Percentiles rank a stretch among this genome's conserved stretches.
phyloP scores from a whole-genome alignment of 1,140 invertebrate species.

The Achroia grisella region DNA sequence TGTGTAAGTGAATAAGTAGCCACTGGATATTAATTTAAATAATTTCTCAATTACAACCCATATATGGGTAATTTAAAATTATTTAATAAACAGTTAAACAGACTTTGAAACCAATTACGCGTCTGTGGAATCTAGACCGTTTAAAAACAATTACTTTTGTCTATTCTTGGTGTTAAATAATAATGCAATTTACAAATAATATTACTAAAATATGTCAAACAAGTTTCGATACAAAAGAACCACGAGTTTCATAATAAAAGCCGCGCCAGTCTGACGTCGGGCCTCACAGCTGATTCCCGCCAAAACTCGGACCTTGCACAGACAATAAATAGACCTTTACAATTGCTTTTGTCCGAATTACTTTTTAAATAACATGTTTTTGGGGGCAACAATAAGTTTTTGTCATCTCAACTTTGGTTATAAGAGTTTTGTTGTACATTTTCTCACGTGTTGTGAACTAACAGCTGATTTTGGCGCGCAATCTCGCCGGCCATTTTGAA shows the following conservation, averaged over 20 bases:
- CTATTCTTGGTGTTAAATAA: too few relatives aligned
- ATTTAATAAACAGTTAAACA: too few relatives aligned
- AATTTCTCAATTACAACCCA: too few relatives aligned
- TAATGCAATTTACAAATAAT: too few relatives aligned
- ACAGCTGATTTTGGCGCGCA: slow-evolving; percentile 46
- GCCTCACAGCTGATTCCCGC: slow-evolving; percentile 51
- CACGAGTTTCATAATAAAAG: slow-evolving; percentile 8
- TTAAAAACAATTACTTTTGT: too few relatives aligned
- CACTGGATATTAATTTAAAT: too few relatives aligned
- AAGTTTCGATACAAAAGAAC: not conserved
- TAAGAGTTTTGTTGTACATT: slow-evolving; percentile 8
- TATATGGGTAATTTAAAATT: too few relatives aligned
- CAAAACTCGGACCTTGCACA: slow-evolving; percentile 35
- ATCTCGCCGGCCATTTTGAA: slow-evolving; percentile 28
- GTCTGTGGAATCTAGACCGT: too few relatives aligned
- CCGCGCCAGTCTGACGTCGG: slow-evolving; percentile 3
- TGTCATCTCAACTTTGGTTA: slow-evolving; percentile 11
- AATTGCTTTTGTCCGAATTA: slow-evolving; percentile 29
- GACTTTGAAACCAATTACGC: too few relatives aligned
- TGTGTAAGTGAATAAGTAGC: too few relatives aligned
- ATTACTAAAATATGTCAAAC: too few relatives aligned
- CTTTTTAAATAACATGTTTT: slow-evolving; percentile 16
- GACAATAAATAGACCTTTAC: slow-evolving; percentile 22
- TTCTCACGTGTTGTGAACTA: slow-evolving; percentile 25
- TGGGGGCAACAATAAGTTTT: slow-evolving; percentile 26